Base-by-base conservation (phyloP, 2,113 vertebrate genomes). In the Tragelaphus scriptus region DNA sequence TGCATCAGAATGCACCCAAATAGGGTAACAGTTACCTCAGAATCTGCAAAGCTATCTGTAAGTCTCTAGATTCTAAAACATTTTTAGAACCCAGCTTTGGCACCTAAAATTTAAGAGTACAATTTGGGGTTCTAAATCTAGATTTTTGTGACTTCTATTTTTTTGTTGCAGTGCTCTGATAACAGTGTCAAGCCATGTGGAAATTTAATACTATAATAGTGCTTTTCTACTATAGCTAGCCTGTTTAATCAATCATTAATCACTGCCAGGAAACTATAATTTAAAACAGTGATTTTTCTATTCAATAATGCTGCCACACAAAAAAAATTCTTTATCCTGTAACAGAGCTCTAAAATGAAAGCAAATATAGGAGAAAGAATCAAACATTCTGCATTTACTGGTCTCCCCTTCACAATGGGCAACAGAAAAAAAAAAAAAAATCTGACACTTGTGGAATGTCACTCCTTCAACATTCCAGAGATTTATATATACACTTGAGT, bases 381-480 rank as follows among this genome's bases (percentile, higher is more conserved):
- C 79, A 87, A 96, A 92, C 21, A n/a, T 77, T 94, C 75, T 40
- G 87, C 85, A 92, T 90, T 88, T 80, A 47, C 87, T 88, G 23
- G 49, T 92, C 59, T 94, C 65, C 51, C 88, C 47, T 81, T 53
- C 51, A 93, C 81, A 95, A 95, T 51, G 30, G 32, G 13, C 16
- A 44, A 84, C 32, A 89, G 56, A 21, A 87, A 32, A 87, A 91
- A 75, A 25, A 49, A 19, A 51, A 75, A 58, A 79, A 23, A 61
- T 28, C 63, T 88, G 53, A 89, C 88, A 36, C 87, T 65, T 95
- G 65, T 81, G 93, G 93, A 97, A 97, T 96, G 97, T 89, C 89
- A 97, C 53, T 93, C 58, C 87, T 93, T 89, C 93, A 84, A 82
- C 95, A 97, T 97, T 98, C 97, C 96, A 94, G 55, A 97, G 97